Percentiles rank a stretch among this genome's conserved stretches.
These are phyloP conservation scores for Phycodurus eques DNA, from an alignment of 2,113 vertebrate genomes.

Conservation along the genomic window DNA sequence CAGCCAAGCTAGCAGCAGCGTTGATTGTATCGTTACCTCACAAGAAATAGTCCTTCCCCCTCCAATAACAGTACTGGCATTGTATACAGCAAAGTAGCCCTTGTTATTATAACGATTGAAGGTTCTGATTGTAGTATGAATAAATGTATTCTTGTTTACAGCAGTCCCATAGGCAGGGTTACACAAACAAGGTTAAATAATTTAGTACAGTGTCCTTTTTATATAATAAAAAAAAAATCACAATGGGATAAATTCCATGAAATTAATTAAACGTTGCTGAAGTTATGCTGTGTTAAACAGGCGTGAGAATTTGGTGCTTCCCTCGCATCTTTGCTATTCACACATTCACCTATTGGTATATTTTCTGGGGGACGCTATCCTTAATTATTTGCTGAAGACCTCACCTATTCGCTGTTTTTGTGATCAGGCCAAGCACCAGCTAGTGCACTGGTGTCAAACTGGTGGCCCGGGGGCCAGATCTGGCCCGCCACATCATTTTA, in stretches of 20 bases:
- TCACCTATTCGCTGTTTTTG: no score
- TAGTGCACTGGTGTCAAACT: no score
- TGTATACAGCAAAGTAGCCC: neutral
- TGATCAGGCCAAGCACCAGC: no score
- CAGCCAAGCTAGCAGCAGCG: neutral
- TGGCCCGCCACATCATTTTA: no score
- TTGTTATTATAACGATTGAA: conserved; percentile 6
- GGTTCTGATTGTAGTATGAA: neutral
- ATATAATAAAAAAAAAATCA: neutral
- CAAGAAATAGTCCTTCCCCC: neutral
- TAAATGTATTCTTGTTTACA: conserved; percentile 41
- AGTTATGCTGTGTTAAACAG: neutral
- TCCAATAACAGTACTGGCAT: neutral
- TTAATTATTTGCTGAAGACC: no score
- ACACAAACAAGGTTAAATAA: neutral
- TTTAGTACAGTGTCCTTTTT: neutral
- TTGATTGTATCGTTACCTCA: neutral
- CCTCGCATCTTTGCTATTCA: no score
- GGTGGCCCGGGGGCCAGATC: no score
- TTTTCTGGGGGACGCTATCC: no score
- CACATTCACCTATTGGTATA: no score
- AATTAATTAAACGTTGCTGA: neutral
- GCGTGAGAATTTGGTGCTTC: neutral
- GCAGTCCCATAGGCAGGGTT: conserved; percentile 2
- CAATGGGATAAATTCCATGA: neutral